These are phyloP conservation scores for Pseudotriccus pelzelni DNA, from an alignment of 2,797 vertebrate species.

Conservation along the genomic window DNA sequence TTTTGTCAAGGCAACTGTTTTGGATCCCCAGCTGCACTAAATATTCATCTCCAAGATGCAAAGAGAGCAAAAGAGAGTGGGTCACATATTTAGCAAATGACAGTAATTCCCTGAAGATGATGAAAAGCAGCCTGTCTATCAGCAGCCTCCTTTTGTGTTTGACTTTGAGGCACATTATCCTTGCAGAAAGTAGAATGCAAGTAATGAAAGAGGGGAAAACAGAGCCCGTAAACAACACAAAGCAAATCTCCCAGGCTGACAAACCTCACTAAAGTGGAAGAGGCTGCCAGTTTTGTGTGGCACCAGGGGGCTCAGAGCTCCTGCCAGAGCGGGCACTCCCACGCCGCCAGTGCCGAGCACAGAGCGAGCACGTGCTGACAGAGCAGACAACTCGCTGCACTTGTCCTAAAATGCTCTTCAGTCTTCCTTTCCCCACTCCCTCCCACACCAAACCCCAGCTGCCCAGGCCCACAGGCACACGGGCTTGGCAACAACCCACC, in stretches of 20 bases:
- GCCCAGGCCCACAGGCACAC: neutral
- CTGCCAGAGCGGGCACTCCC: neutral
- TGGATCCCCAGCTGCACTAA: neutral
- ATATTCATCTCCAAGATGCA: neutral
- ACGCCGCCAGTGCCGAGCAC: neutral
- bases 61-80: neutral
- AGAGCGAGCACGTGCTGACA: neutral
- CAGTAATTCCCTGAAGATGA: slow-evolving; percentile 19
- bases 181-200: neutral
- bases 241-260: neutral
- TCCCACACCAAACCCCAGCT: neutral
- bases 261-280: neutral
- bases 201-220: neutral
- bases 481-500: neutral
- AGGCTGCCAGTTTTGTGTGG: neutral
- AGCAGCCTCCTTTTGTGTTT: neutral
- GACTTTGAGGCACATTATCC: neutral
- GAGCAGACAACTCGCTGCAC: neutral
- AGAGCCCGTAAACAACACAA: neutral
- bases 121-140: slow-evolving; percentile 21
- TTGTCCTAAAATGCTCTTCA: neutral
- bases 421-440: neutral
- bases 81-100: neutral
- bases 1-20: neutral
- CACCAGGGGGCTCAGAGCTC: neutral